Evolutionary conservation across 2,888 invertebrate genomes (phyloP).

Genomic region (Lycocerus yunnanus): DNA sequence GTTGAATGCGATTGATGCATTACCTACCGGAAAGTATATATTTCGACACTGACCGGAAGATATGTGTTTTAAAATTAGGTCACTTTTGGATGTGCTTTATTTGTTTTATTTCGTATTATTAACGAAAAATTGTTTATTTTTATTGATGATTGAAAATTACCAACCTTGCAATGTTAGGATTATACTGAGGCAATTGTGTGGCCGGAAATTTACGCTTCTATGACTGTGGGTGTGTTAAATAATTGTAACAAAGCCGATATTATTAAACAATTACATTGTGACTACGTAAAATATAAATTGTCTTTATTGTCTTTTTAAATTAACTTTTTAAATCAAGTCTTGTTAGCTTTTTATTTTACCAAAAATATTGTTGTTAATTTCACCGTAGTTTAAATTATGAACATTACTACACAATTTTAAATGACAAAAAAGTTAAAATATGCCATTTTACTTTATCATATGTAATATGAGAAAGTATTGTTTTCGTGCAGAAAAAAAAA

Average conservation of each 20-base stretch:
- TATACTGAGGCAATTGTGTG: slow-evolving; percentile 12
- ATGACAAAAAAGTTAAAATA: neutral
- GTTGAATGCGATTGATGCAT: neutral
- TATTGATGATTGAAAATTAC: neutral
- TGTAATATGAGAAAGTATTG: no score
- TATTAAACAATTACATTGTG: slow-evolving; percentile 1
- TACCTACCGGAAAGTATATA: neutral
- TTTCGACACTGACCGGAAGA: neutral
- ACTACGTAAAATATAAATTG: neutral
- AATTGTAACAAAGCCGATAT: slow-evolving; percentile 1
- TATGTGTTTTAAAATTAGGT: neutral
- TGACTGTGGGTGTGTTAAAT: slow-evolving; percentile 12
- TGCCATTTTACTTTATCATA: no score
- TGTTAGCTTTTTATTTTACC: neutral
- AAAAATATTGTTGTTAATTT: neutral
- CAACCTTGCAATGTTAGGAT: slow-evolving; percentile 1
- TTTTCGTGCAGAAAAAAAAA: no score
- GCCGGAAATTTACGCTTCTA: slow-evolving; percentile 20
- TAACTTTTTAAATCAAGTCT: neutral
- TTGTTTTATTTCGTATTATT: neutral
- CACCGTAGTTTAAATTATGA: neutral
- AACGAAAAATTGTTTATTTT: neutral
- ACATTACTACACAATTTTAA: neutral
- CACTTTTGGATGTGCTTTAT: neutral
- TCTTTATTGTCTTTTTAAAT: neutral